Conservation (phyloP, 1,140 invertebrate species). For the Pseudoatta argentina region DNA sequence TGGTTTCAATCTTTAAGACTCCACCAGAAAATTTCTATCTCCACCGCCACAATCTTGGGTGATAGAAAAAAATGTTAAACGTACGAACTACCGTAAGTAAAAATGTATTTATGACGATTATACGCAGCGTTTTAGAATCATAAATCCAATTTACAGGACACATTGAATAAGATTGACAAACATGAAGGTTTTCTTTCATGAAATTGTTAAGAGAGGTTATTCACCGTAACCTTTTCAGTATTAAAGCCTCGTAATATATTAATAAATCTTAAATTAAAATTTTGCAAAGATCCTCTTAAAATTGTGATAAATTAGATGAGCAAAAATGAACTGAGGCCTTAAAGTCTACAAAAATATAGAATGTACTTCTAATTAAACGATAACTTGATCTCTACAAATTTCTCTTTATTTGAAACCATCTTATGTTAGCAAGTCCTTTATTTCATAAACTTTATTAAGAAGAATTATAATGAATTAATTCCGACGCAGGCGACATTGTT, state of each 20-base stretch:
- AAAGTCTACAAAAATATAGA: background rate
- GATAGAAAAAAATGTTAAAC: constrained; percentile 7
- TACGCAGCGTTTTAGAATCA: background rate
- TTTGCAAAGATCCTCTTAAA: background rate
- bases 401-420: background rate
- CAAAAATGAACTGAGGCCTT: background rate
- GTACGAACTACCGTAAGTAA: background rate
- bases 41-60: background rate
- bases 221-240: constrained; percentile 1
- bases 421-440: background rate
- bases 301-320: background rate
- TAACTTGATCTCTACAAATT: background rate
- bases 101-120: too few relatives aligned
- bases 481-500: background rate
- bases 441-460: background rate
- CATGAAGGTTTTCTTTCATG: background rate
- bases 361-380: constrained; percentile 24
- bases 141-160: background rate
- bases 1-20: constrained; percentile 4
- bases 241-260: constrained; percentile 10
- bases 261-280: constrained; percentile 26
- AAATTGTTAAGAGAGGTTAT: constrained; percentile 10
- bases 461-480: background rate
- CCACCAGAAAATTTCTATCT: constrained; percentile 60
- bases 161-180: background rate